Base-by-base conservation (phyloP, 2,797 vertebrate species). In the Anabas testudineus region DNA sequence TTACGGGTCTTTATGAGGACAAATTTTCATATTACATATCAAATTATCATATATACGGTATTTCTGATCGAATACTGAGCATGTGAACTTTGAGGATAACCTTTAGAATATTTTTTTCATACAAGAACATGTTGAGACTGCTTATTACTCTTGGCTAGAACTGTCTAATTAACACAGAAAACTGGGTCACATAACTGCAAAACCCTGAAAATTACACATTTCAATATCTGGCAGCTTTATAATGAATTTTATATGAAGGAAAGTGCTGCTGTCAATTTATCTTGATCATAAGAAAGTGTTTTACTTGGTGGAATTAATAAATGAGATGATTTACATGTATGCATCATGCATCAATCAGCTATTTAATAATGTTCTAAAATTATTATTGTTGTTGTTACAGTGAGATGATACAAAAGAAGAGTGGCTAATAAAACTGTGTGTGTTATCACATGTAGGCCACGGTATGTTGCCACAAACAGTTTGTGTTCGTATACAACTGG, bases 401-500 rank as follows among this genome's bases (percentile, higher is more conserved):
- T 12, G 4, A 39, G 1, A n/a, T 16, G 7, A 39, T 36, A 16
- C 26, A 18, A 16, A 46, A 7, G 24, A 34, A 18, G 18, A 15
- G 28, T 37, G 30, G 15, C 18, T n/a, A 4, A 69, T 12, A 49
- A 48, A 42, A 57, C 28, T 36, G 47, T 45, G 21, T 13, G 21
- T 12, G 28, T 42, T 48, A 65, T 18, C 28, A 6, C 9, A 5
- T 14, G 24, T 5, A 43, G 58, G 41, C 47, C 37, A 49, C 7
- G 24, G 32, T 37, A n/a, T 19, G 24, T 63, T 34, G 36, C 5
- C 1, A 55, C 19, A 49, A 32, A 18, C 32, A 18, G 37, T 52
- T 56, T 45, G 24, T 63, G 54, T 55, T 76, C n/a, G 70, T 53
- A 45, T 45, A 42, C 45, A 24, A 26, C 67, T 68, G 56, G 71